Percentiles rank a stretch among this genome's conserved stretches.
Conservation (phyloP, 2,113 vertebrate species). For the Ovibos moschatus region DNA sequence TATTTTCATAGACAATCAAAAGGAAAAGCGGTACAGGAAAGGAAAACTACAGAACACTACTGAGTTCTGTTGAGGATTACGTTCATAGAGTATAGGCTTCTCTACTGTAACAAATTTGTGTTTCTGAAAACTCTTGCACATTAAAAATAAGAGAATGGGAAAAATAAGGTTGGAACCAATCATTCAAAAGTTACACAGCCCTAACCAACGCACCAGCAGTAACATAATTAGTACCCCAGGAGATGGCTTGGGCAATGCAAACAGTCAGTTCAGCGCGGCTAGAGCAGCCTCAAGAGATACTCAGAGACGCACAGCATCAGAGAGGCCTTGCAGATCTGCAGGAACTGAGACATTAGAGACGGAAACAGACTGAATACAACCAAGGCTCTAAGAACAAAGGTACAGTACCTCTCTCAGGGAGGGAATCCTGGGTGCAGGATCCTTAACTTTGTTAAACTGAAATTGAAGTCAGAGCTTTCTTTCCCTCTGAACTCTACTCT, state of each 20-base stretch:
- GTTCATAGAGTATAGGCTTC: background rate
- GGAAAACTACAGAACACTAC: background rate
- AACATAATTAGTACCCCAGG: background rate
- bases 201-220: background rate
- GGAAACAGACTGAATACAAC: background rate
- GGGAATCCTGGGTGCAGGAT: background rate
- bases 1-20: background rate
- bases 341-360: background rate
- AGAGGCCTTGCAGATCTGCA: background rate
- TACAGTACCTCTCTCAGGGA: background rate
- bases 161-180: background rate
- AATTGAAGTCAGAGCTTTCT: background rate
- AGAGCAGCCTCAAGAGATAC: background rate
- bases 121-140: background rate
- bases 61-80: background rate
- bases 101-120: background rate
- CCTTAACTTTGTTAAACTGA: background rate
- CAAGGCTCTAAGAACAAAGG: background rate
- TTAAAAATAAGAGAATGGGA: background rate
- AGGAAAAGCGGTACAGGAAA: background rate
- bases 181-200: background rate
- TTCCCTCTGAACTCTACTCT: background rate
- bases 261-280: background rate
- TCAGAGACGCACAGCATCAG: background rate
- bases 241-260: background rate